Evolutionary conservation across 2,888 invertebrate genomes (phyloP).

Genomic region (Dicranocentrus wangi): DNA sequence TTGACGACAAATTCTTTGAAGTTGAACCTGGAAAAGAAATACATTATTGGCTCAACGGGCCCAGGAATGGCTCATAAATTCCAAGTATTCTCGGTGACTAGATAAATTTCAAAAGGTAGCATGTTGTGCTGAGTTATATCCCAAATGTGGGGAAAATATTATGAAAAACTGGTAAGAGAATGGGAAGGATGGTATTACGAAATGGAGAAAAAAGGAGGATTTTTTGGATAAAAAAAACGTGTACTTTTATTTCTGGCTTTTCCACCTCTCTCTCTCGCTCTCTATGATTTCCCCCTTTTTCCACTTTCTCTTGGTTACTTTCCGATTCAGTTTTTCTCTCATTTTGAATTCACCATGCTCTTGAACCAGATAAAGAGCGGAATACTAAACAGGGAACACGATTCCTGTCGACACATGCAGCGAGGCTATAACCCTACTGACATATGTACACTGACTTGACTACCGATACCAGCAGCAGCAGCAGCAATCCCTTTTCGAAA

Average conservation of each 20-base stretch:
- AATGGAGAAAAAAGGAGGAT: conserved; percentile 26
- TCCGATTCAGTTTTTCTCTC: conserved; percentile 43
- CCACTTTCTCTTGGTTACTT: conserved; percentile 36
- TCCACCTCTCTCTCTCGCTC: neutral
- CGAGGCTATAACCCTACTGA: too few species aligned
- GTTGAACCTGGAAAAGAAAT: neutral
- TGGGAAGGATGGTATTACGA: neutral
- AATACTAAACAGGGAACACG: conserved; percentile 55
- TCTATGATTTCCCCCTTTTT: neutral
- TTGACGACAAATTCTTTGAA: neutral
- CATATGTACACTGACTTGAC: too few species aligned
- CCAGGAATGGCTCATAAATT: conserved; percentile 46
- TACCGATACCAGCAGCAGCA: neutral
- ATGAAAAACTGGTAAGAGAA: conserved; percentile 5
- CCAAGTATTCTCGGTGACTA: conserved; percentile 9
- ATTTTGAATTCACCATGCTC: conserved; percentile 52
- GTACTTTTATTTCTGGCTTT: conserved; percentile 37
- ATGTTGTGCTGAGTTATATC: neutral
- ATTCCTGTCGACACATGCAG: conserved; percentile 29
- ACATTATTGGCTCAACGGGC: conserved; percentile 24
- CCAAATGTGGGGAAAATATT: neutral
- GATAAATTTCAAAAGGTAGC: conserved; percentile 23
- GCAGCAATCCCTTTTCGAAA: neutral
- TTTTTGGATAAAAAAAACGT: conserved; percentile 35
- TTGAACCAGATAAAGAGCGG: conserved; percentile 41